A percentile compares a stretch with the other conserved stretches of the same genome.
These are phyloP conservation scores for Monarcha castaneiventris DNA, from an alignment of 2,113 vertebrate genomes.

Conservation along the genomic window DNA sequence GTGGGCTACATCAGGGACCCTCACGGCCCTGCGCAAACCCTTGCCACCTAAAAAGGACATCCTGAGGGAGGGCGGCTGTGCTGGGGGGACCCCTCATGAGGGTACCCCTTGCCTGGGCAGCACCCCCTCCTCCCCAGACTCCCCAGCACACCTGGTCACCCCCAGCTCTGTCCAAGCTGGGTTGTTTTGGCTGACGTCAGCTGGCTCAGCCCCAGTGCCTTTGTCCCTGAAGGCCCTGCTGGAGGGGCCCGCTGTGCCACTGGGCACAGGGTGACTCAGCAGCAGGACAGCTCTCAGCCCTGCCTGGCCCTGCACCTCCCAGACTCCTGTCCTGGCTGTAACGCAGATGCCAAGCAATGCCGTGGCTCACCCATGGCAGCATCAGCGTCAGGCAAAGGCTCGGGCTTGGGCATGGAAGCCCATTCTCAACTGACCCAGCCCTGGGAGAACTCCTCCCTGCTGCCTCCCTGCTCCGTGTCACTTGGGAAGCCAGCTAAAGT, in stretches of 20 bases:
- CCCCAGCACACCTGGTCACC: neutral
- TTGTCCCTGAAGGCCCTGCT: neutral
- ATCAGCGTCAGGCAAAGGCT: neutral
- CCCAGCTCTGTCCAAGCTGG: neutral
- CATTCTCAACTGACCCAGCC: neutral
- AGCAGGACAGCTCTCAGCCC: neutral
- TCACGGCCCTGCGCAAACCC: neutral
- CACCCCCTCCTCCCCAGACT: neutral
- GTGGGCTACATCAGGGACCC: neutral
- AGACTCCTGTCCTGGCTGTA: neutral
- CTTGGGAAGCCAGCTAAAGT: neutral
- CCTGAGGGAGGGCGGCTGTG: fast-evolving
- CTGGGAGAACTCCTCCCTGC: neutral
- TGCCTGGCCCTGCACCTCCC: neutral
- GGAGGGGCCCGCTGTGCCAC: neutral
- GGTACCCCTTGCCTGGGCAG: neutral
- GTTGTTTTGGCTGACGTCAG: neutral
- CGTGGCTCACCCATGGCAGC: neutral
- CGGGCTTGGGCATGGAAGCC: neutral
- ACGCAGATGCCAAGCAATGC: neutral
- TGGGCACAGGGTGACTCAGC: neutral
- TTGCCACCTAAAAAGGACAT: neutral
- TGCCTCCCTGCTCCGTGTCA: neutral
- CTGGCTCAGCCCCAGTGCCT: neutral
- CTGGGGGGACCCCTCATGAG: neutral